Percentiles rank a stretch among this genome's conserved stretches.
These are phyloP conservation scores for Clepsis dumicolana DNA, from an alignment of 2,888 invertebrate genomes.

Conservation along the genomic window DNA sequence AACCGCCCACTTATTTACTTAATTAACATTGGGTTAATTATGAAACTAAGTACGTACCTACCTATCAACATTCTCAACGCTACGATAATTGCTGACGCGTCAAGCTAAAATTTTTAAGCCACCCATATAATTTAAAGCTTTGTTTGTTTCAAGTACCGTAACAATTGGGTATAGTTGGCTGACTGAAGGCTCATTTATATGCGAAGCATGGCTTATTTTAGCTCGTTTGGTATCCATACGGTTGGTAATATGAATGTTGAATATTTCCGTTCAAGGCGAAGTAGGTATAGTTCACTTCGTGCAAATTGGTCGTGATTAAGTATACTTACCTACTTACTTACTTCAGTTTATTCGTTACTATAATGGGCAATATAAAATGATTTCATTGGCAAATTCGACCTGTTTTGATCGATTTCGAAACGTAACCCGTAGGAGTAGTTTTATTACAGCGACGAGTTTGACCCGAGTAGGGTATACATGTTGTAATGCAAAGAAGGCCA, in stretches of 20 bases:
- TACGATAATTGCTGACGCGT: neutral
- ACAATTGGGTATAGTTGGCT: conserved; percentile 50
- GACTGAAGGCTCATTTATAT: conserved; percentile 54
- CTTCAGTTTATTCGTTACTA: neutral
- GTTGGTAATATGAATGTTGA: conserved; percentile 33
- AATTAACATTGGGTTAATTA: conserved; percentile 15
- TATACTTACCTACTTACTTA: too few relatives aligned
- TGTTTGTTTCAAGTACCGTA: conserved; percentile 52
- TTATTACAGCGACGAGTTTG: conserved; percentile 7
- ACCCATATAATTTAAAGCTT: conserved; percentile 40
- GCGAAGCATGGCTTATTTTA: conserved; percentile 51
- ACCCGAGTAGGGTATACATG: neutral
- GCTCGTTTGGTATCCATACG: conserved; percentile 39
- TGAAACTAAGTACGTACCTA: neutral
- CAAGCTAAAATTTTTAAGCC: conserved; percentile 35
- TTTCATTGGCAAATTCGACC: neutral
- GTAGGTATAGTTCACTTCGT: neutral
- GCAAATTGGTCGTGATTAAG: conserved; percentile 15
- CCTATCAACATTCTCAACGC: neutral
- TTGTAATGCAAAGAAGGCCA: conserved; percentile 23
- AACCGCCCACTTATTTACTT: conserved; percentile 12
- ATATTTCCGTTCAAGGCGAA: conserved; percentile 21
- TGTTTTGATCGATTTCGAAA: neutral
- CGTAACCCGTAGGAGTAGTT: conserved; percentile 6
- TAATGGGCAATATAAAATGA: conserved; percentile 1